Base-by-base conservation (phyloP, 2,888 invertebrate species). In the Acleris laterana region DNA sequence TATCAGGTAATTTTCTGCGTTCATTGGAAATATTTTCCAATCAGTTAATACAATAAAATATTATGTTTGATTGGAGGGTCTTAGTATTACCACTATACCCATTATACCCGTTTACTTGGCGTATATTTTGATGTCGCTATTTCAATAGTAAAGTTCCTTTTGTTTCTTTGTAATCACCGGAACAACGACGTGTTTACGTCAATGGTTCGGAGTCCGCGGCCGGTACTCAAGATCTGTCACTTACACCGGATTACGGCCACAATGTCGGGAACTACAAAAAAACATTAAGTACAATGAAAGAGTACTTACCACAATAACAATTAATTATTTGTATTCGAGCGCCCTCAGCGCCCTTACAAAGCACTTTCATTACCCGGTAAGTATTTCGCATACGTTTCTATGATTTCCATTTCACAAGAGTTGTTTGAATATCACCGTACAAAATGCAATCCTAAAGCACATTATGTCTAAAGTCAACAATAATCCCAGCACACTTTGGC, bases 361-460 rank as follows among this genome's bases (percentile, higher is more conserved):
- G 78, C 72, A 74, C 75, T 83, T 81, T 80, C 77, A 79, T 80
- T 80, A 79, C 77, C 74, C 71, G 73, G 76, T 78, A 79, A 84
- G 82, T 83, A 77, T 74, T 79, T 72, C 77, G 78, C 88, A 87
- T 88, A 88, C 87, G 87, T 81, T 87, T 78, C 72, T 75, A 74
- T 71, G 70, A 78, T 72, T 78, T 64, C 73, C 68, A 57, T 70
- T 70, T 72, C 52, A 56, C 56, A 22, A 62, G 49, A 50, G 49
- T 50, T 38, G 38, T 44, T 58, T 53, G 5, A 11, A 11, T 46
- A 48, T 13, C 48, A n/a, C 5, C 25, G 48, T 20, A 16, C 19
- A 9, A 28, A 46, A 57, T n/a, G 19, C 5, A 57, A 57, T 25
- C 46, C 1, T 17, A 5, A 58, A 68, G 32, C 7, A 13, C 4